Evolutionary conservation across 1,140 invertebrate species (phyloP), one percentile per base, ranked within the genome.

Genomic region (Trichomalopsis sarcophagae): DNA sequence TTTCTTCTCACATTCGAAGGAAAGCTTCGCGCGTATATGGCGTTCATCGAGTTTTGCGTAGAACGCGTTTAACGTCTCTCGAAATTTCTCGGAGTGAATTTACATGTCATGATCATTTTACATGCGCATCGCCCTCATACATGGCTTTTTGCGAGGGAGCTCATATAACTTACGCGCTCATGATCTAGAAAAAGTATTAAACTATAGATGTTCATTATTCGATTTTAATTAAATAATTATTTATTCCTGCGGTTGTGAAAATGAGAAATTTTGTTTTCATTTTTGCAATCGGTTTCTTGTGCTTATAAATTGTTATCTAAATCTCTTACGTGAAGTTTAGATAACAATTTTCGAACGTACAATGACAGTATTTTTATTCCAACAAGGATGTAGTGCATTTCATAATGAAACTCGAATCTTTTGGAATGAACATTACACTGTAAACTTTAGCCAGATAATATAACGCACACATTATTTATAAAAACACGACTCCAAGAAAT

Each of bases 71-170:
- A 80, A 47, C 1, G 36, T 47, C 21, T 40, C 33, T 50, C 21
- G 47, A 27, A 77, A 82, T 82, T 74, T 74, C 27, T 74, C 33
- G 50, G 75, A 77, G 21, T 62, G 17, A 62, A 62, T 62, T 62
- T n/a, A 17, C 6, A n/a, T 17, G 21, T n/a, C n/a, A 62, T 62
- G n/a, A 14, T n/a, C 6, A 21, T n/a, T 62, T 62, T n/a, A 62
- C 55, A n/a, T n/a, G 55, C 17, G 55, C 55, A 21, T n/a, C 21
- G 55, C 55, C 7, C 55, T 62, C 6, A 17, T 62, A 62, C 55
- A 1, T 21, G 17, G 21, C 2, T 21, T 62, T 62, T 62, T n/a
- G 14, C n/a, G 2, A n/a, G 2, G 17, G 17, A 7, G 55, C 55
- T 7, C 55, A 17, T 21, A 3, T 55, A 55, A 17, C 55, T 2